Conservation (phyloP, 1,140 invertebrate genomes). For the Zaprionus tsacasi region DNA sequence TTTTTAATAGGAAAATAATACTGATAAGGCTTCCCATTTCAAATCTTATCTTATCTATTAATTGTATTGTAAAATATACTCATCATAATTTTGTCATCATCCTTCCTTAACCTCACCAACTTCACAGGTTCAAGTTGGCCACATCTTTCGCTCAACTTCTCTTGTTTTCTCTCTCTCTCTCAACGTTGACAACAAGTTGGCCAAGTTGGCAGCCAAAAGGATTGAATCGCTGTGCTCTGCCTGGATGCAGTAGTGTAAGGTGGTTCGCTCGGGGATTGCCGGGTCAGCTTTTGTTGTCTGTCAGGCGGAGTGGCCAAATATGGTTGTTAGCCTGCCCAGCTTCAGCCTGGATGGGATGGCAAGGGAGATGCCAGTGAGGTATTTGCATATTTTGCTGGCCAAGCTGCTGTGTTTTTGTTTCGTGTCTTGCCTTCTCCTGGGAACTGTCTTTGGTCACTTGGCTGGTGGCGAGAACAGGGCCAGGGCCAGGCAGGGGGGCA, state of each 20-base stretch:
- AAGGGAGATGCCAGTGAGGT: slow-evolving; percentile 3
- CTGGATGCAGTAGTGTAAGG: slow-evolving; percentile 18
- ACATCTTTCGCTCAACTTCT: too few species aligned
- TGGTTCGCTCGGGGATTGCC: slow-evolving; percentile 35
- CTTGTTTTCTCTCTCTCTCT: slow-evolving; percentile 15
- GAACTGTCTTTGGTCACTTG: slow-evolving; percentile 71
- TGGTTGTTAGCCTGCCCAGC: slow-evolving; percentile 73
- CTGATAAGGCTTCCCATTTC: background rate
- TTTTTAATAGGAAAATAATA: too few species aligned
- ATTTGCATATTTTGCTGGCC: slow-evolving; percentile 72
- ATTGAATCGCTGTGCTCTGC: slow-evolving; percentile 24
- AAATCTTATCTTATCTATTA: too few species aligned
- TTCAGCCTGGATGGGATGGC: background rate
- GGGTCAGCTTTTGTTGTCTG: slow-evolving; percentile 72
- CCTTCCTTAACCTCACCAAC: background rate
- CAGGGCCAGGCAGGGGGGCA: background rate
- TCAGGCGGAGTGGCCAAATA: slow-evolving; percentile 79
- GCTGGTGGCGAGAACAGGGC: background rate
- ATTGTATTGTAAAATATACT: background rate
- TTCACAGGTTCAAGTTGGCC: background rate
- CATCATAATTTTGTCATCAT: background rate
- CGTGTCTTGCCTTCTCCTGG: slow-evolving; percentile 63
- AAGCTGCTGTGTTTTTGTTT: slow-evolving; percentile 56
- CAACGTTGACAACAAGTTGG: slow-evolving; percentile 42
- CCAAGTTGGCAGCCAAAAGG: slow-evolving; percentile 10